Evolutionary conservation across 2,797 vertebrate species (phyloP), one percentile per base, ranked within the genome.

Genomic region (Mus minutoides): DNA sequence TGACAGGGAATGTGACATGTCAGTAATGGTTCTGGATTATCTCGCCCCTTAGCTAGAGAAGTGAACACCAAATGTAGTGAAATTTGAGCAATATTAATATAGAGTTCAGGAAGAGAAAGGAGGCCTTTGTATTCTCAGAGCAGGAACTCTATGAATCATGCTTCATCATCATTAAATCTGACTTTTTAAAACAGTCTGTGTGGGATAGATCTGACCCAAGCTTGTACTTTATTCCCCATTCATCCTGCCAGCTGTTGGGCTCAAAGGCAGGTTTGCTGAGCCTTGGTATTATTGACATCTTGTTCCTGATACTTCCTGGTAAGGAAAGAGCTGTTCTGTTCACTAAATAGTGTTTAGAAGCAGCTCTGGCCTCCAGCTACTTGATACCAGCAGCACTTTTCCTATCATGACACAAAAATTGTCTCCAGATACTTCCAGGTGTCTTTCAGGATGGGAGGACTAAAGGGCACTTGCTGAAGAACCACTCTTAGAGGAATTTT

Each of bases 401-500:
- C 24, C 2, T 88, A 49, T 37, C 58, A 86, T 22, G 11, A 54
- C 19, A 82, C 43, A 40, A 64, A 92, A 84, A 75, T 19, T 77
- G 13, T 80, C 34, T 91, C 69, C n/a, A 95, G 29, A 87, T 13
- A 96, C 92, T 89, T 75, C 40, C 19, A 92, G 88, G 24, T 62
- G 29, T 94, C 19, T 24, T 4, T 8, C 75, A 17, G 6, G 2
- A 14, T 64, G 19, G 22, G 3, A 93, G 10, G 6, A n/a, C 17
- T 80, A 90, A 94, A 76, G 85, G 3, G 1, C 34, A 60, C n/a
- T 17, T 49, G 49, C 2, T 8, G 71, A 83, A 92, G 40, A 93
- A 73, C 24, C 5, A 86, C 40, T 80, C 29, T 31, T 76, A 43
- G 12, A 89, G 84, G 7, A 12, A 21, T 52, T 83, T 58, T 29